Evolutionary conservation across 1,140 invertebrate species (phyloP).

Genomic region (Arctopsyche grandis): DNA sequence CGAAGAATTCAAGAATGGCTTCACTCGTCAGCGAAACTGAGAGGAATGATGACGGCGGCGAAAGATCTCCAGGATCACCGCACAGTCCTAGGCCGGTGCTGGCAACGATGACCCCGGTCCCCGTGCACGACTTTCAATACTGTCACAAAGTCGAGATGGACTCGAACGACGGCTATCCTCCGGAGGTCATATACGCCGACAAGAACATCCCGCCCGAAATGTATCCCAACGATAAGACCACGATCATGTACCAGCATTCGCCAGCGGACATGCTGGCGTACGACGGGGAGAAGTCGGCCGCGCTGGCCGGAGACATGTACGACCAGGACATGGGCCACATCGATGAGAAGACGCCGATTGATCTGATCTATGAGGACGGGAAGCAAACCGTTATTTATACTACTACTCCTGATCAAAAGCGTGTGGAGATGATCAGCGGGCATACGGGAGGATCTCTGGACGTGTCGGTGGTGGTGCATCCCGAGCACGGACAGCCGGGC

Average conservation of each 20-base stretch:
- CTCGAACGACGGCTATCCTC: constrained; percentile 65
- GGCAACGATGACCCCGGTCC: constrained; percentile 76
- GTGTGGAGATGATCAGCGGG: constrained; percentile 66
- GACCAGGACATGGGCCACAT: constrained; percentile 72
- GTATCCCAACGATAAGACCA: constrained; percentile 59
- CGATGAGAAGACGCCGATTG: constrained; percentile 76
- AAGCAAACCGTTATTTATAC: constrained; percentile 85
- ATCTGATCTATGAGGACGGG: constrained; percentile 83
- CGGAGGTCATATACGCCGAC: constrained; percentile 57
- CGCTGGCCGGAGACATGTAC: constrained; percentile 67
- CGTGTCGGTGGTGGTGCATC: constrained; percentile 64
- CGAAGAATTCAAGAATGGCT: constrained; percentile 43
- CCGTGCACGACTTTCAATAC: constrained; percentile 68
- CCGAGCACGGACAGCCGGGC: constrained; percentile 58
- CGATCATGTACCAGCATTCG: constrained; percentile 65
- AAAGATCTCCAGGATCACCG: constrained; percentile 63
- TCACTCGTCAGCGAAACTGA: constrained; percentile 50
- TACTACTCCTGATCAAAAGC: constrained; percentile 69
- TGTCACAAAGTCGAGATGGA: constrained; percentile 68
- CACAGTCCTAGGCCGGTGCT: constrained; percentile 75
- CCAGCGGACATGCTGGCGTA: constrained; percentile 68
- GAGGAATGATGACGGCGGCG: constrained; percentile 42
- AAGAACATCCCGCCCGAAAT: constrained; percentile 51
- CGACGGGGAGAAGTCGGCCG: constrained; percentile 67
- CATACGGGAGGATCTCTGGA: constrained; percentile 60